Conservation (phyloP, 2,797 vertebrate species). For the Chanos chanos region DNA sequence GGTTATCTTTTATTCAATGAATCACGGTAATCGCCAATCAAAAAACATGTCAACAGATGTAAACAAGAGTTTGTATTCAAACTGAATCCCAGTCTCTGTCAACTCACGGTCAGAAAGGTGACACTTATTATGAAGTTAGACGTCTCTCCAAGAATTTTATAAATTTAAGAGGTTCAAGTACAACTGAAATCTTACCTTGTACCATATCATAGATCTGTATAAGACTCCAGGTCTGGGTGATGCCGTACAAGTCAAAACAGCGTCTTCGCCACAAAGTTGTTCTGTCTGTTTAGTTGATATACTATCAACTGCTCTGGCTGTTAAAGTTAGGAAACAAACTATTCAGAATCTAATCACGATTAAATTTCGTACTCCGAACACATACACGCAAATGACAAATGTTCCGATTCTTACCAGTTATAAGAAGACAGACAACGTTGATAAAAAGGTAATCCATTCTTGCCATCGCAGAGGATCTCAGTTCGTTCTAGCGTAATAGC, state of each 20-base stretch:
- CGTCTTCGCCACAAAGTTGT: neutral
- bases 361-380: neutral
- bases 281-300: too few species aligned
- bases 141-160: neutral
- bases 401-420: too few species aligned
- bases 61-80: too few species aligned
- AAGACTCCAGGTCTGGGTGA: constrained; percentile 23
- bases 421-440: too few species aligned
- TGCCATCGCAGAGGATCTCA: too few species aligned
- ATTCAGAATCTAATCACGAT: neutral
- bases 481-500: too few species aligned
- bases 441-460: too few species aligned
- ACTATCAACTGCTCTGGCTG: too few species aligned
- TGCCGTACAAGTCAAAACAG: constrained; percentile 45
- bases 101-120: neutral
- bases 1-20: neutral
- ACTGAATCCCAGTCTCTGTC: neutral
- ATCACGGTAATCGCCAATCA: neutral
- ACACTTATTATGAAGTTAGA: neutral
- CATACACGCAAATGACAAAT: too few species aligned
- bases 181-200: constrained; percentile 58
- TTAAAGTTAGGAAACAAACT: neutral
- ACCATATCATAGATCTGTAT: constrained; percentile 59
- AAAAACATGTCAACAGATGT: neutral
- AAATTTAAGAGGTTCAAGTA: neutral